phyloP scores from a whole-genome alignment of 2,113 vertebrate genomes.

The Motacilla alba region DNA sequence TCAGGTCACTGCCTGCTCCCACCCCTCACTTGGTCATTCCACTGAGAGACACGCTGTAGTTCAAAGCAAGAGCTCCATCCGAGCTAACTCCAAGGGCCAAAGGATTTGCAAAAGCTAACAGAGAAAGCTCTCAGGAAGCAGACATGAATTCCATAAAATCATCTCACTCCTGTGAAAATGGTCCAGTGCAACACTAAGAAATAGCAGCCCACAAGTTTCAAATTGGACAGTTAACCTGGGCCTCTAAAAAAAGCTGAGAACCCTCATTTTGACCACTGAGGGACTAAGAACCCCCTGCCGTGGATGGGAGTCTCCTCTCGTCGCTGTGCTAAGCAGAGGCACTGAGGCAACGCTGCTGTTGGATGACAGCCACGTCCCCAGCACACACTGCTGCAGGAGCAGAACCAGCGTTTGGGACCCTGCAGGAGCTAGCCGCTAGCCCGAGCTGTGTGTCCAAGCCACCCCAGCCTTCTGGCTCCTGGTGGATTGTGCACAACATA shows the following conservation, averaged over 20 bases:
- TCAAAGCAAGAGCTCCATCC: not conserved
- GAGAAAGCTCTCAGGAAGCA: not conserved
- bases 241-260: not conserved
- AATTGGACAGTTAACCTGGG: not conserved
- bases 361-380: accelerated
- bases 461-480: not conserved
- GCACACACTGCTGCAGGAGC: not conserved
- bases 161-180: not conserved
- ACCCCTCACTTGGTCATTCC: not conserved
- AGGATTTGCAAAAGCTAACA: not conserved
- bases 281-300: not conserved
- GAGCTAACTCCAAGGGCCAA: not conserved
- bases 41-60: not conserved
- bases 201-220: not conserved
- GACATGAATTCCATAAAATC: not conserved
- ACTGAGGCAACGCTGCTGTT: not conserved
- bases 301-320: accelerated
- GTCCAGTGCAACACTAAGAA: not conserved
- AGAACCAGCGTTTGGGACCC: not conserved
- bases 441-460: accelerated
- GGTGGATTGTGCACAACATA: not conserved
- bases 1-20: not conserved
- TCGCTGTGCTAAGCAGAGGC: not conserved
- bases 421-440: accelerated
- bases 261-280: not conserved